Base-by-base conservation (phyloP, 2,888 invertebrate genomes). In the Sesamia inferens region DNA sequence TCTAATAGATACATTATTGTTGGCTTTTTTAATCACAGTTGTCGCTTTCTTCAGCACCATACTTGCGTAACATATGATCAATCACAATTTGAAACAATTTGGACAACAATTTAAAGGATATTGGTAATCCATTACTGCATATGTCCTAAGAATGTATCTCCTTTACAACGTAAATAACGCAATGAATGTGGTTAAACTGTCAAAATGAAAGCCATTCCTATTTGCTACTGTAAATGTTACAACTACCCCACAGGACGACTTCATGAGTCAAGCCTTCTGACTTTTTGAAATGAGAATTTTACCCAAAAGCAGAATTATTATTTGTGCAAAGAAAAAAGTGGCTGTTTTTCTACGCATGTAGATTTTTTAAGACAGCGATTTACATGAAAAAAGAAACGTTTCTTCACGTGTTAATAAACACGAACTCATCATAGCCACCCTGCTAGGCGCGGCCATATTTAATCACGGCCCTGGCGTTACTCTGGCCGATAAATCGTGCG, bases 391-490 rank as follows among this genome's bases (percentile, higher is more conserved):
- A 31, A 67, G 78, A 67, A 42, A 8, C 31, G 3, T 65, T 81
- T 1, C 22, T 81, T 61, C 19, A 55, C 59, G 55, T 76, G 61
- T 75, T 77, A 68, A 78, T 78, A 81, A 81, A 78, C 68, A 68
- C 16, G 22, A 67, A 65, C 39, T 64, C 69, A 69, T 82, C 69
- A 74, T 47, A 63, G 59, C 61, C 44, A 76, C 84, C 84, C 84
- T 77, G 81, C 76, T 51, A 76, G 76, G 79, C 73, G 83, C 83
- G 87, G 85, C 84, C 88, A 84, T 89, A 89, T 92, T 94, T 94
- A 94, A 94, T 94, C 94, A 94, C 90, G 88, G 87, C 22, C 16
- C 22, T 90, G 89, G 68, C 85, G 88, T 82, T 83, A 85, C 86
- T 71, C 83, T 74, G 88, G 85, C 88, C 88, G 86, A 92, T 93